A percentile compares a stretch with the other conserved stretches of the same genome.
Evolutionary conservation across 2,888 invertebrate species (phyloP).

Genomic region (Polylopha cassiicola): DNA sequence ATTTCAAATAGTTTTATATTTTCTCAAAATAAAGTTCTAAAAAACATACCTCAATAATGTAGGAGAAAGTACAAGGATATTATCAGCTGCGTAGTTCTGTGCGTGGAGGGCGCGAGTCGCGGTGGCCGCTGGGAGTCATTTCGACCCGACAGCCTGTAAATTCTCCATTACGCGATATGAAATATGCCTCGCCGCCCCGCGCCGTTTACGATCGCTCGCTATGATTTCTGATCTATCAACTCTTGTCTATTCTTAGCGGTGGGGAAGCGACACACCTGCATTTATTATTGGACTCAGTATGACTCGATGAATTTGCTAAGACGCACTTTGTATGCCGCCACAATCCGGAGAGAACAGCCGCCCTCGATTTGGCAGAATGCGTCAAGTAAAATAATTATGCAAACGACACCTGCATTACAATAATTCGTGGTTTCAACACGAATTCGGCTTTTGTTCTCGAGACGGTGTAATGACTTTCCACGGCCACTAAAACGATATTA

Average conservation of each 20-base stretch:
- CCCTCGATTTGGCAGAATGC: slow-evolving; percentile 44
- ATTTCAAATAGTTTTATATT: no score
- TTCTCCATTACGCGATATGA: slow-evolving; percentile 77
- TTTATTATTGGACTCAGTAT: slow-evolving; percentile 1
- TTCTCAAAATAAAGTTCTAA: neutral
- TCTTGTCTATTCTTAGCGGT: slow-evolving; percentile 30
- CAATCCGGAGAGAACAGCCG: slow-evolving; percentile 39
- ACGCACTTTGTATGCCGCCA: slow-evolving; percentile 25
- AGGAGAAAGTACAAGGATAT: slow-evolving; percentile 3
- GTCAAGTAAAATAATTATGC: slow-evolving; percentile 52
- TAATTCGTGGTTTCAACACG: slow-evolving; percentile 66
- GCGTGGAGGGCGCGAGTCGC: slow-evolving; percentile 34
- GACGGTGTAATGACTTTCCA: slow-evolving; percentile 61
- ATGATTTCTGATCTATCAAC: slow-evolving; percentile 50
- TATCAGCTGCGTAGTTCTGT: slow-evolving; percentile 39
- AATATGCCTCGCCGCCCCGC: slow-evolving; percentile 62
- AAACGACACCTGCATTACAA: slow-evolving; percentile 53
- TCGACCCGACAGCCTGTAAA: slow-evolving; percentile 75
- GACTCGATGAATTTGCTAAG: no score
- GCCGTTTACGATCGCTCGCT: slow-evolving; percentile 51
- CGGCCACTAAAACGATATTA: slow-evolving; percentile 66
- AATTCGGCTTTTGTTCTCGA: slow-evolving; percentile 68
- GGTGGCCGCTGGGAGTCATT: slow-evolving; percentile 73
- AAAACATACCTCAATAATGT: neutral
- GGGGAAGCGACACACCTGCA: slow-evolving; percentile 17